These are phyloP conservation scores for Hyperoplus immaculatus DNA, from an alignment of 2,797 vertebrate genomes.

Conservation along the genomic window DNA sequence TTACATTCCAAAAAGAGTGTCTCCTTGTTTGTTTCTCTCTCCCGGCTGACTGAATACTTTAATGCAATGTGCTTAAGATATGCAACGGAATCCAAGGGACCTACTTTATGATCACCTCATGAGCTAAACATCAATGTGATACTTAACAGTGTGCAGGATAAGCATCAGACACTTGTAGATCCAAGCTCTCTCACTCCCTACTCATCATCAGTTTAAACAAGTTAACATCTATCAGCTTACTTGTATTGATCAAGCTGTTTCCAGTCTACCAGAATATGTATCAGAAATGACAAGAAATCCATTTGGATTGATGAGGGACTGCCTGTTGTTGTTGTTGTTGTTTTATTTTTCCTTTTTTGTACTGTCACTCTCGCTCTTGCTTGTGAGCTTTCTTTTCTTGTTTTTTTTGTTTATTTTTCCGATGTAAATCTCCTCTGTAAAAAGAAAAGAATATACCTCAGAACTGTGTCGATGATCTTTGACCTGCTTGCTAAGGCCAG, in stretches of 20 bases:
- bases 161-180: constrained; percentile 69
- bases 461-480: constrained; percentile 78
- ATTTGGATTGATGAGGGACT: constrained; percentile 82
- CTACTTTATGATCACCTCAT: constrained; percentile 87
- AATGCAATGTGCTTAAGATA: constrained; percentile 72
- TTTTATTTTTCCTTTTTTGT: constrained; percentile 49
- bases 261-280: constrained; percentile 68
- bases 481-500: constrained; percentile 81
- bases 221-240: constrained; percentile 50
- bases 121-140: constrained; percentile 76
- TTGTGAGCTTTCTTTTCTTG: constrained; percentile 64
- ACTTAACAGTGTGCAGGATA: constrained; percentile 74
- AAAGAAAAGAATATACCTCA: constrained; percentile 87
- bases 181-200: constrained; percentile 58
- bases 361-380: constrained; percentile 72
- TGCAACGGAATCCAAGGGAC: constrained; percentile 75
- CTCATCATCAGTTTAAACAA: constrained; percentile 52
- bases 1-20: constrained; percentile 80
- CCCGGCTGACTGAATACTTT: constrained; percentile 64
- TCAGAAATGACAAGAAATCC: constrained; percentile 60
- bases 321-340: constrained; percentile 47
- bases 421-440: constrained; percentile 80
- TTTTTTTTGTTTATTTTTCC: constrained; percentile 53
- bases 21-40: constrained; percentile 64
- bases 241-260: constrained; percentile 67